Percentiles rank a stretch among this genome's conserved stretches.
These are phyloP conservation scores for Perccottus glenii DNA, from an alignment of 2,113 vertebrate species.

Conservation along the genomic window DNA sequence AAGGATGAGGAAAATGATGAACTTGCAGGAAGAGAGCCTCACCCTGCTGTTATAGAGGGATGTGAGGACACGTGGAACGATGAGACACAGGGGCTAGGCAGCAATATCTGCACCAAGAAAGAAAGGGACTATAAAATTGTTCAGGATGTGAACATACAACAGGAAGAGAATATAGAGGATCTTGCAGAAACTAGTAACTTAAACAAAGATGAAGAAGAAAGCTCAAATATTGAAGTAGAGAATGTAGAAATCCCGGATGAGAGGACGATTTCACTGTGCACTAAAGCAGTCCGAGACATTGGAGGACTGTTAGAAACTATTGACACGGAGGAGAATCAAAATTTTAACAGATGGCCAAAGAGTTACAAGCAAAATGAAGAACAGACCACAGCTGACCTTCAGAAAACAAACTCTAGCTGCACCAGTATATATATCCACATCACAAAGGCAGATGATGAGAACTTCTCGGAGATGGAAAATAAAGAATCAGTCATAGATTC, in stretches of 20 bases:
- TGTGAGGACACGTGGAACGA: slow-evolving; percentile 63
- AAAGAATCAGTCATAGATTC: slow-evolving; percentile 33
- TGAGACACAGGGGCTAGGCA: slow-evolving; percentile 52
- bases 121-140: slow-evolving; percentile 18
- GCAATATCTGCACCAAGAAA: slow-evolving; percentile 14
- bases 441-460: slow-evolving; percentile 31
- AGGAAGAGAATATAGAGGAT: slow-evolving; percentile 78
- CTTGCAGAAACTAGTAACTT: slow-evolving; percentile 31
- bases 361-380: slow-evolving; percentile 45
- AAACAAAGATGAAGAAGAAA: slow-evolving; percentile 4
- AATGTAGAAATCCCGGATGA: slow-evolving; percentile 73
- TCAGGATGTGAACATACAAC: slow-evolving; percentile 54
- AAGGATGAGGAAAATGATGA: slow-evolving; percentile 80
- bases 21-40: slow-evolving; percentile 76
- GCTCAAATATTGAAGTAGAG: slow-evolving; percentile 61
- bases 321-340: slow-evolving; percentile 69
- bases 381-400: slow-evolving; percentile 16
- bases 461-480: slow-evolving; percentile 46
- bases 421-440: slow-evolving; percentile 43
- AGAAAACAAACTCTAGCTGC: slow-evolving; percentile 23
- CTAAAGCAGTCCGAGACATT: slow-evolving; percentile 15
- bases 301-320: slow-evolving; percentile 23
- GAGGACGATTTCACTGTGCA: slow-evolving; percentile 15
- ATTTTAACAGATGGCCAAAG: slow-evolving; percentile 72
- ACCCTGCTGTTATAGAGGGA: slow-evolving; percentile 61